phyloP scores from a whole-genome alignment of 2,113 vertebrate genomes.

The Anoura caudifer region DNA sequence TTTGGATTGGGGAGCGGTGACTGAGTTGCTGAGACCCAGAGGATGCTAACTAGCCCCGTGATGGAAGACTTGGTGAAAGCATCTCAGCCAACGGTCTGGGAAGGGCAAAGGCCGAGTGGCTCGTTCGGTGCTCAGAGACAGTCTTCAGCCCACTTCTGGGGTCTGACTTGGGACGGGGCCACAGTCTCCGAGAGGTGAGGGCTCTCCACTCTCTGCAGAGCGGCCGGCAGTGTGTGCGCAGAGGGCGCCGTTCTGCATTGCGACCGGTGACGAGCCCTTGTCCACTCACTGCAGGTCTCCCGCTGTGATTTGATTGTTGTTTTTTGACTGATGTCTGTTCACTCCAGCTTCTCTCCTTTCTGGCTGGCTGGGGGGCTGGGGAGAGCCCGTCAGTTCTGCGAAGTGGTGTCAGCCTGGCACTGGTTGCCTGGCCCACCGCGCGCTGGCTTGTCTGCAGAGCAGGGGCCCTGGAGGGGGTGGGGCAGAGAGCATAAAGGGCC shows the following conservation, averaged over 20 bases:
- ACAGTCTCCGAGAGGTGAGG: not conserved
- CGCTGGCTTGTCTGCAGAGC: not conserved
- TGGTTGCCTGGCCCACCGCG: not conserved
- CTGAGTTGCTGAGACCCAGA: not conserved
- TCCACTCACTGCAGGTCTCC: not conserved
- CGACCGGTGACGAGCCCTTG: fast-evolving
- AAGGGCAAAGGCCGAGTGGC: not conserved
- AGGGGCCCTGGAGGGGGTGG: not conserved
- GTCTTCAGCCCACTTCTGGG: no score
- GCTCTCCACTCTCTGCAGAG: no score
- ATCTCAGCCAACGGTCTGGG: not conserved
- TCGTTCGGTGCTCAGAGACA: fast-evolving
- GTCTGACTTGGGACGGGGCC: not conserved
- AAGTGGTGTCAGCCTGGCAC: not conserved
- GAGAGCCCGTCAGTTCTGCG: not conserved
- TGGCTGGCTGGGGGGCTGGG: not conserved
- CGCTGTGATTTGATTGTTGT: not conserved
- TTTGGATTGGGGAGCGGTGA: not conserved
- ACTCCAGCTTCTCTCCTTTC: not conserved
- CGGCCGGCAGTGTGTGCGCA: fast-evolving
- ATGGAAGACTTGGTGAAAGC: not conserved
- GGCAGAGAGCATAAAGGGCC: conserved; percentile 17
- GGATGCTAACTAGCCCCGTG: not conserved
- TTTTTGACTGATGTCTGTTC: not conserved
- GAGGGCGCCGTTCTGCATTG: no score